Conservation (phyloP, 2,797 vertebrate genomes). For the Etheostoma perlongum region DNA sequence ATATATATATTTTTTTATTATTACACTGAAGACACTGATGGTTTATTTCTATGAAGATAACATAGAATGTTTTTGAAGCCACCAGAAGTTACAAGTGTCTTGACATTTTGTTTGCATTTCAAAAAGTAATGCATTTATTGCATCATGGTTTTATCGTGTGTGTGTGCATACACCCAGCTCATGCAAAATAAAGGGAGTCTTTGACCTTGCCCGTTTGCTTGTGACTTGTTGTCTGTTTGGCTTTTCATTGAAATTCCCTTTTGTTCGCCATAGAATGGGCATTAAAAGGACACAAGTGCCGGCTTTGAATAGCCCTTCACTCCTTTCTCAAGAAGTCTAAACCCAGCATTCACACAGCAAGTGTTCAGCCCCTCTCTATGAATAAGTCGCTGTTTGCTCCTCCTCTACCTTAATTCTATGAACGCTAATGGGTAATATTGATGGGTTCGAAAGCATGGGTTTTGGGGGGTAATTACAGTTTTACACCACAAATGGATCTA, state of each 20-base stretch:
- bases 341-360: conserved; percentile 29
- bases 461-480: conserved; percentile 77
- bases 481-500: conserved; percentile 79
- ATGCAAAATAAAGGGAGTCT: conserved; percentile 12
- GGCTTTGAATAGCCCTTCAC: conserved; percentile 30
- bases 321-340: conserved; percentile 42
- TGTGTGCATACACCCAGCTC: background rate
- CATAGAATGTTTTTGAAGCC: background rate
- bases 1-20: background rate
- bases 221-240: conserved; percentile 19
- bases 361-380: conserved; percentile 27
- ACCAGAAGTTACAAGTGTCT: background rate
- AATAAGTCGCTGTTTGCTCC: conserved; percentile 40
- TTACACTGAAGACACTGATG: background rate
- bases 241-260: conserved; percentile 40
- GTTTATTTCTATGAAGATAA: background rate
- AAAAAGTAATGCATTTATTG: background rate
- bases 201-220: conserved; percentile 5
- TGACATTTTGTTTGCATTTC: background rate
- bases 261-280: conserved; percentile 30
- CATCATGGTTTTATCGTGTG: background rate
- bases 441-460: conserved; percentile 70
- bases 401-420: conserved; percentile 64
- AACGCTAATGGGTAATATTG: conserved; percentile 58
- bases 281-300: conserved; percentile 39